Evolutionary conservation across 2,888 invertebrate species (phyloP).

Genomic region (Gymnosoma rotundatum): DNA sequence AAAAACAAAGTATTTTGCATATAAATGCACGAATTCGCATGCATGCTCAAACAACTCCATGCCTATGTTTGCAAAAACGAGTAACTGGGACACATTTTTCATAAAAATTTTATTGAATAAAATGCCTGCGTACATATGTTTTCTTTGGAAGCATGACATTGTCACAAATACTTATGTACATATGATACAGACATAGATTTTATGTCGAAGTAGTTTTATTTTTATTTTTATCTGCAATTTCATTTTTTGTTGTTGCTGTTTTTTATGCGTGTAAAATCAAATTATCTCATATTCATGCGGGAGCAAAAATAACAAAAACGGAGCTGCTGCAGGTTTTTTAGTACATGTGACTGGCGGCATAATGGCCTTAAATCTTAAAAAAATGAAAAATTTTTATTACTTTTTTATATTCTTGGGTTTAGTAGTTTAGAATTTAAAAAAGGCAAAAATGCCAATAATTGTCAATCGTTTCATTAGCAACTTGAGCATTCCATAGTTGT

Average conservation of each 20-base stretch:
- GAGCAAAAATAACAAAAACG: background rate
- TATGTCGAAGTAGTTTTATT: background rate
- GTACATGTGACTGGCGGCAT: conserved; percentile 55
- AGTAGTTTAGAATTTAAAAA: too few species aligned
- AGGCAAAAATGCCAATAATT: too few species aligned
- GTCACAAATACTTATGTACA: conserved; percentile 28
- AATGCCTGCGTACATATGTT: conserved; percentile 54
- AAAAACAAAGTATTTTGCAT: too few species aligned
- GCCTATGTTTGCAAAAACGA: background rate
- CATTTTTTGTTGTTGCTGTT: background rate
- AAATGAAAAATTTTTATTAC: conserved; percentile 29
- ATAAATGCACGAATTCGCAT: too few species aligned
- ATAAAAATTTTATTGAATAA: conserved; percentile 34
- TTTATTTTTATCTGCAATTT: background rate
- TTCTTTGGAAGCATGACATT: conserved; percentile 45
- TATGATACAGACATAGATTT: conserved; percentile 58
- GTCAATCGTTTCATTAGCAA: too few species aligned
- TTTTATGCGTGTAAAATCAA: background rate
- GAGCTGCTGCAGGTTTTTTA: background rate
- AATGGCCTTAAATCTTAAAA: conserved; percentile 42
- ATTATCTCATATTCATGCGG: conserved; percentile 47
- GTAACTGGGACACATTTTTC: conserved; percentile 7
- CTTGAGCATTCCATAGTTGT: too few species aligned
- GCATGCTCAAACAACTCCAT: background rate
- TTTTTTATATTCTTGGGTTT: too few species aligned